A percentile compares a stretch with the other conserved stretches of the same genome.
phyloP scores from a whole-genome alignment of 2,888 invertebrate genomes.

The Sericinus montela region DNA sequence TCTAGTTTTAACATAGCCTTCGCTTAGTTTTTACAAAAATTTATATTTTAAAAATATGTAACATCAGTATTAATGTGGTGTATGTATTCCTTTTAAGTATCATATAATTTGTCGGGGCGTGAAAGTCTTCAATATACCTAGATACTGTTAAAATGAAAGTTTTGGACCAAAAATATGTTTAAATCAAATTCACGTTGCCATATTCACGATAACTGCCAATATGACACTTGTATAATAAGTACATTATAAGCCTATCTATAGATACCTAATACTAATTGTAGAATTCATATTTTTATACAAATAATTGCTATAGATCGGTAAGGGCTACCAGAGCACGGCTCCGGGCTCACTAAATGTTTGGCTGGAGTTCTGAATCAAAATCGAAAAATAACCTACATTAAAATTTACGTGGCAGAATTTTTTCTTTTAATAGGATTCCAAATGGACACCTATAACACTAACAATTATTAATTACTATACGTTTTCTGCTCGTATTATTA shows the following conservation, averaged over 20 bases:
- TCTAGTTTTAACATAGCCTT: conserved; percentile 63
- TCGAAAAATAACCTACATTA: no score
- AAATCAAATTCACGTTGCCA: conserved; percentile 77
- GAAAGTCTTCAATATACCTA: conserved; percentile 41
- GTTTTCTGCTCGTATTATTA: no score
- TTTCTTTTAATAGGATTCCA: no score
- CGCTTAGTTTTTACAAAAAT: conserved; percentile 65
- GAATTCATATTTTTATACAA: conserved; percentile 59
- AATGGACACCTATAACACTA: no score
- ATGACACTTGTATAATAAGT: conserved; percentile 60
- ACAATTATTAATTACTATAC: no score
- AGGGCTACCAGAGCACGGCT: no score
- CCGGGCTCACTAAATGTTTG: no score
- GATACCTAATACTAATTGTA: conserved; percentile 27
- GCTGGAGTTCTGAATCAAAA: no score
- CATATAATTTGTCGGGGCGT: conserved; percentile 46
- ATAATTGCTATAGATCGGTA: conserved; percentile 32
- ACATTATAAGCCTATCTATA: conserved; percentile 25
- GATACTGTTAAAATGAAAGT: conserved; percentile 42
- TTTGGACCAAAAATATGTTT: conserved; percentile 77
- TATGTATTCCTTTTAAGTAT: conserved; percentile 61
- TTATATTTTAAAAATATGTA: conserved; percentile 45
- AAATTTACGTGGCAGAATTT: no score
- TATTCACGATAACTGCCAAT: conserved; percentile 72
- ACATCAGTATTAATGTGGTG: conserved; percentile 76